These are phyloP conservation scores for Lepidotrigona ventralis DNA, from an alignment of 1,140 invertebrate species.

Conservation along the genomic window DNA sequence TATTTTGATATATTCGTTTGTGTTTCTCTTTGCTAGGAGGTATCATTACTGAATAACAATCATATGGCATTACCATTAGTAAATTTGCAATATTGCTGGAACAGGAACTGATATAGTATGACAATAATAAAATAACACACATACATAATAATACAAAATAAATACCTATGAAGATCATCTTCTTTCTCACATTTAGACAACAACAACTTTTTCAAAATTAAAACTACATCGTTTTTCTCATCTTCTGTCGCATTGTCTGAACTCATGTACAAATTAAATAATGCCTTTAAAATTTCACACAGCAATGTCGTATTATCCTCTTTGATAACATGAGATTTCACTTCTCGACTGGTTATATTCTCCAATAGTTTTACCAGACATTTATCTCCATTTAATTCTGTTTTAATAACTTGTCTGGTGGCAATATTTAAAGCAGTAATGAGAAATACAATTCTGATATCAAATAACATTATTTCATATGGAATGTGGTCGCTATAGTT, in stretches of 20 bases:
- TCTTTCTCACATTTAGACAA: constrained; percentile 84
- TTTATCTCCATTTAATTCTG: constrained; percentile 89
- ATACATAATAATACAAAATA: constrained; percentile 14
- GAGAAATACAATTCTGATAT: constrained; percentile 93
- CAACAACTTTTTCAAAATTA: constrained; percentile 87
- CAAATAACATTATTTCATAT: constrained; percentile 90
- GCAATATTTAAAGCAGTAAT: constrained; percentile 89
- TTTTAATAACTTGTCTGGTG: constrained; percentile 86
- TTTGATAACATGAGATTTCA: constrained; percentile 64
- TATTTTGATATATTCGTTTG: constrained; percentile 62
- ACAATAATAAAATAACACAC: too few species aligned
- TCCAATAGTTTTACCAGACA: constrained; percentile 91
- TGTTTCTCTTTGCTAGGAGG: constrained; percentile 36
- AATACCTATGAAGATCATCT: constrained; percentile 86
- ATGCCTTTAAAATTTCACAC: constrained; percentile 92
- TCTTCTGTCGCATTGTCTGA: constrained; percentile 82
- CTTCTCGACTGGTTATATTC: constrained; percentile 81
- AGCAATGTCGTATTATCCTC: constrained; percentile 85
- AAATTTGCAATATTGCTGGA: constrained; percentile 75
- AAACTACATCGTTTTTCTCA: constrained; percentile 86
- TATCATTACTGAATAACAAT: constrained; percentile 66
- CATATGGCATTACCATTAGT: constrained; percentile 70
- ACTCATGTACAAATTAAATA: constrained; percentile 89
- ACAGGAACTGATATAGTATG: background rate
- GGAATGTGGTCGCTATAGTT: constrained; percentile 83